Conservation (phyloP, 2,888 invertebrate genomes). For the Oligia fasciuncula region DNA sequence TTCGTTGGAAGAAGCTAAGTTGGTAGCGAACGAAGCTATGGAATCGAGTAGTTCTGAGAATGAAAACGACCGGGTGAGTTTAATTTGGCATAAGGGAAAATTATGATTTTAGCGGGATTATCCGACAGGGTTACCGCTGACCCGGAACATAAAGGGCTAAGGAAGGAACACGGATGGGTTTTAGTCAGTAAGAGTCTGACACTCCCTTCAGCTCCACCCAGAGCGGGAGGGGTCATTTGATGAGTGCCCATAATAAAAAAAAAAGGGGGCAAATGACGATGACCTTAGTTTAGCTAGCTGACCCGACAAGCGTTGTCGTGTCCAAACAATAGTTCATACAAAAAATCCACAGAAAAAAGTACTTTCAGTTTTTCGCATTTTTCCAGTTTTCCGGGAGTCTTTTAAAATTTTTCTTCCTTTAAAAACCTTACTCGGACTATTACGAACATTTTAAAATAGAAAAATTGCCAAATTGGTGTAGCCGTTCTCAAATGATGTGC, state of each 20-base stretch:
- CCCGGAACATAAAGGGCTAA: too few relatives aligned
- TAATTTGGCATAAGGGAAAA: neutral
- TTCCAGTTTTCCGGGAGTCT: neutral
- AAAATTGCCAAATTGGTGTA: too few relatives aligned
- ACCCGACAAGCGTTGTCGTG: too few relatives aligned
- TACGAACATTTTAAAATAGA: neutral
- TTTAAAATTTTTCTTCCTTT: neutral
- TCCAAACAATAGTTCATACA: neutral
- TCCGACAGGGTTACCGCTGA: too few relatives aligned
- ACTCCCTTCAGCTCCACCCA: too few relatives aligned
- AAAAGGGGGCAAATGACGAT: neutral
- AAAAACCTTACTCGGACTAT: neutral
- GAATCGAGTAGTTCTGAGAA: conserved; percentile 74
- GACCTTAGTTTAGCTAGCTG: neutral
- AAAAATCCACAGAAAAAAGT: neutral
- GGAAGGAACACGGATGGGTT: too few relatives aligned
- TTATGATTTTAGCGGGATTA: too few relatives aligned
- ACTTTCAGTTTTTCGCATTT: neutral
- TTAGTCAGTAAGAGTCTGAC: too few relatives aligned
- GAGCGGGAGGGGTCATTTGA: too few relatives aligned
- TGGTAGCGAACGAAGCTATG: conserved; percentile 82
- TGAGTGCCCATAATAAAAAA: too few relatives aligned
- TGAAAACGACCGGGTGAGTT: conserved; percentile 84
- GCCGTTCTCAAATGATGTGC: too few relatives aligned
- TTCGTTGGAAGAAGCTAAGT: conserved; percentile 84